These are phyloP conservation scores for Drosophila aldrichi DNA, from an alignment of 2,888 invertebrate species.

Conservation along the genomic window DNA sequence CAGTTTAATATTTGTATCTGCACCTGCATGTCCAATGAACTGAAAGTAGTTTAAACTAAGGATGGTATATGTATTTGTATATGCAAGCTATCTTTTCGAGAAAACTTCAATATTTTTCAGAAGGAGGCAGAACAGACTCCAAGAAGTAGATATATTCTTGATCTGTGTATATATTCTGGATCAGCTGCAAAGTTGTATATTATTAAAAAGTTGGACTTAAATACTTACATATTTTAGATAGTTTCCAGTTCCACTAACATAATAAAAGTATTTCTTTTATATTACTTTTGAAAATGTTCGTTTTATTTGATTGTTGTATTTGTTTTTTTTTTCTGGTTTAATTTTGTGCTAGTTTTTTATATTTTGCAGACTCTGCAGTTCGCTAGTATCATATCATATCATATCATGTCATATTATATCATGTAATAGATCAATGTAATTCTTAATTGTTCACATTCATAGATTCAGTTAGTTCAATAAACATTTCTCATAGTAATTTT, in stretches of 20 bases:
- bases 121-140: too few species aligned
- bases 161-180: too few species aligned
- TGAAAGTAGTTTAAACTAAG: not conserved
- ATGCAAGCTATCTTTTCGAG: too few species aligned
- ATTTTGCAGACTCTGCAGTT: not conserved
- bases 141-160: too few species aligned
- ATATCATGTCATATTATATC: constrained; percentile 15
- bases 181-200: too few species aligned
- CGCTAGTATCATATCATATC: not conserved
- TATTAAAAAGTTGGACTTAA: not conserved
- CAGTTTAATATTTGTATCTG: not conserved
- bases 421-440: constrained; percentile 32
- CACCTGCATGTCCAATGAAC: not conserved
- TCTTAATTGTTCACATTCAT: constrained; percentile 42
- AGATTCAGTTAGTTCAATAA: constrained; percentile 40
- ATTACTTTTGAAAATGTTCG: constrained; percentile 29
- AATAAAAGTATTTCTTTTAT: constrained; percentile 17
- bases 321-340: constrained; percentile 35
- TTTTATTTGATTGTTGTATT: constrained; percentile 38
- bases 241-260: not conserved
- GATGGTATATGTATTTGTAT: too few species aligned
- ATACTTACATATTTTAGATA: not conserved
- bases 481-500: constrained; percentile 42
- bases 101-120: too few species aligned
- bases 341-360: constrained; percentile 56